Conservation (phyloP, 1,140 invertebrate genomes). For the Camponotus floridanus region DNA sequence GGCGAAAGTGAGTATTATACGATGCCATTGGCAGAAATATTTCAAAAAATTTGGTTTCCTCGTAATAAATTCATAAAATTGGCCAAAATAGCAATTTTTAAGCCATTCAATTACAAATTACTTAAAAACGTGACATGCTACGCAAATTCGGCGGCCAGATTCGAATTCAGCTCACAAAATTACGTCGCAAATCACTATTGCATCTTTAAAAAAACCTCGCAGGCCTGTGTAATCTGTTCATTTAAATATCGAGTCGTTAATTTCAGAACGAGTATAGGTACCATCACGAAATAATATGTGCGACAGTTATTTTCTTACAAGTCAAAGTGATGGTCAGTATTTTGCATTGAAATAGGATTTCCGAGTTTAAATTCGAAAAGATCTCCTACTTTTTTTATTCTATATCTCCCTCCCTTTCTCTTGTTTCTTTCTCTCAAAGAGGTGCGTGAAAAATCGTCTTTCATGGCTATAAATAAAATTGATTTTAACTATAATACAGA, state of each 20-base stretch:
- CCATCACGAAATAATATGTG: conserved; percentile 2
- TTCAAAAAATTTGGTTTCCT: too few relatives aligned
- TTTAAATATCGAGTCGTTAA: conserved; percentile 19
- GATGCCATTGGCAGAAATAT: too few relatives aligned
- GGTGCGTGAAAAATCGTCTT: conserved; percentile 11
- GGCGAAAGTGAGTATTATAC: too few relatives aligned
- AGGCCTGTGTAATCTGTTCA: too few relatives aligned
- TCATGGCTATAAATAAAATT: conserved; percentile 79
- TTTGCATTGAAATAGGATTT: conserved; percentile 77
- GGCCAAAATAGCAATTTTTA: too few relatives aligned
- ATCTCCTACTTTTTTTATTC: not conserved
- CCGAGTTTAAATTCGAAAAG: conserved; percentile 75
- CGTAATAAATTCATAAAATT: too few relatives aligned
- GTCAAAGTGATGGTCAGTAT: conserved; percentile 54
- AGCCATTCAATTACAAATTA: too few relatives aligned
- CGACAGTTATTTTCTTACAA: conserved; percentile 10
- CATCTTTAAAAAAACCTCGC: too few relatives aligned
- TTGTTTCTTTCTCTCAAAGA: conserved; percentile 49
- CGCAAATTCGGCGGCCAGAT: too few relatives aligned
- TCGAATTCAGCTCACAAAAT: too few relatives aligned
- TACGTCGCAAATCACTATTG: too few relatives aligned
- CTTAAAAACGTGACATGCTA: too few relatives aligned
- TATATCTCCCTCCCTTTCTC: not conserved
- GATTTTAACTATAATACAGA: conserved; percentile 80
- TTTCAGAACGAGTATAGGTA: not conserved